These are phyloP conservation scores for Gibbula magus DNA, from an alignment of 2,888 invertebrate species.

Conservation along the genomic window DNA sequence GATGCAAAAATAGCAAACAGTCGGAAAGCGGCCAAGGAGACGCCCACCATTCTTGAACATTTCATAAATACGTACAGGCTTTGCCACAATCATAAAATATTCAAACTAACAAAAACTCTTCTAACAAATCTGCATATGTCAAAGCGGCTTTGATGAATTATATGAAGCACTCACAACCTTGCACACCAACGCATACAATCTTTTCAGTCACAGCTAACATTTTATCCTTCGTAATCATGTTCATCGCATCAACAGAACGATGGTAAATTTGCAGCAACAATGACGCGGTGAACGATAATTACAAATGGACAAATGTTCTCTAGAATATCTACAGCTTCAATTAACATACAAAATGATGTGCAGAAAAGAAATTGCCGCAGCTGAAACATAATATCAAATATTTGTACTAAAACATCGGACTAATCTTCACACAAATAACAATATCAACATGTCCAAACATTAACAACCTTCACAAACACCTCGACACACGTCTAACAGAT, in stretches of 20 bases:
- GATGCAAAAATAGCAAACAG: not conserved
- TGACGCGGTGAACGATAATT: not conserved
- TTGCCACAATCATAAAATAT: not conserved
- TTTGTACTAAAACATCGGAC: not conserved
- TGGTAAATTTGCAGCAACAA: slow-evolving; percentile 13
- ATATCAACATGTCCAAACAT: not conserved
- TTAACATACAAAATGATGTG: not conserved
- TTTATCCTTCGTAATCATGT: not conserved
- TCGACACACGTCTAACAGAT: too few species aligned
- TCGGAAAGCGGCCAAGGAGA: not conserved
- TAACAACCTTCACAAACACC: not conserved
- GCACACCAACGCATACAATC: too few species aligned
- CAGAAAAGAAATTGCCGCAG: not conserved
- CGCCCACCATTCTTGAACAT: not conserved
- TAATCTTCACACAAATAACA: slow-evolving; percentile 8
- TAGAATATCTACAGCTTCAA: not conserved
- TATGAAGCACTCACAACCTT: not conserved
- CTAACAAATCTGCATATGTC: not conserved
- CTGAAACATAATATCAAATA: not conserved
- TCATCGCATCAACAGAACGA: not conserved
- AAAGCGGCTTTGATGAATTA: not conserved
- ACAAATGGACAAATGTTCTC: not conserved
- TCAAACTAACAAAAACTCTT: slow-evolving; percentile 2
- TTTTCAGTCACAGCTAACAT: not conserved
- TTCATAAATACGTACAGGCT: not conserved